A percentile compares a stretch with the other conserved stretches of the same genome.
phyloP scores from a whole-genome alignment of 2,113 vertebrate species.

The Orthonyx spaldingii region DNA sequence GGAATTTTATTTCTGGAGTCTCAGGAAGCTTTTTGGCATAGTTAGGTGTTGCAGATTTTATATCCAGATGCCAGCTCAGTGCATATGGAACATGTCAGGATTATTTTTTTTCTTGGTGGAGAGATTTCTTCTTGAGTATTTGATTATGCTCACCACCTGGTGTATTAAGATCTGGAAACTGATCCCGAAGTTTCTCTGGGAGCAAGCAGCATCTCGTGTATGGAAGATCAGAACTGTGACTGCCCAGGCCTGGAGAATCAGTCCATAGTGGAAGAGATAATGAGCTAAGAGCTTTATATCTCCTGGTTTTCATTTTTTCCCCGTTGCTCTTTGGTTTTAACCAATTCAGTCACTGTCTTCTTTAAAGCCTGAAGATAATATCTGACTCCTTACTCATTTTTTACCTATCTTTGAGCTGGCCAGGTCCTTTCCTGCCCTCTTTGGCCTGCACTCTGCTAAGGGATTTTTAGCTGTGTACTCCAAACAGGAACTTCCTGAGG shows the following conservation, averaged over 20 bases:
- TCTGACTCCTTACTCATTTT: not conserved
- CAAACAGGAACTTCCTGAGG: not conserved
- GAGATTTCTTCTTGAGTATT: slow-evolving; percentile 9
- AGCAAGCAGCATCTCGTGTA: not conserved
- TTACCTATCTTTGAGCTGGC: not conserved
- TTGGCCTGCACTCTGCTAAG: not conserved
- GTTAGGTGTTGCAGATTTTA: not conserved
- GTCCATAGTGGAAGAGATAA: not conserved
- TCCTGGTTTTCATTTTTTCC: not conserved
- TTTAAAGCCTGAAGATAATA: not conserved
- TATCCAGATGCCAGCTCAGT: not conserved
- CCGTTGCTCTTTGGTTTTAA: not conserved
- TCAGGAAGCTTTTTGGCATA: slow-evolving; percentile 4
- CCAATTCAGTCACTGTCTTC: not conserved
- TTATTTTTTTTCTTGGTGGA: not conserved
- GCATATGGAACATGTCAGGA: not conserved
- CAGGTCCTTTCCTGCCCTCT: not conserved
- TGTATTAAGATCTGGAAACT: not conserved
- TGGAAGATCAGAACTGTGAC: not conserved
- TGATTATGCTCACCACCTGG: not conserved
- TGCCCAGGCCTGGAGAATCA: not conserved
- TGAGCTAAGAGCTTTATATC: not conserved
- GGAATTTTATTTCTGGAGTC: not conserved
- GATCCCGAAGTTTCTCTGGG: not conserved
- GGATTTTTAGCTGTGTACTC: not conserved